Conservation (phyloP, 2,888 invertebrate genomes). For the Loripinus fragilis region DNA sequence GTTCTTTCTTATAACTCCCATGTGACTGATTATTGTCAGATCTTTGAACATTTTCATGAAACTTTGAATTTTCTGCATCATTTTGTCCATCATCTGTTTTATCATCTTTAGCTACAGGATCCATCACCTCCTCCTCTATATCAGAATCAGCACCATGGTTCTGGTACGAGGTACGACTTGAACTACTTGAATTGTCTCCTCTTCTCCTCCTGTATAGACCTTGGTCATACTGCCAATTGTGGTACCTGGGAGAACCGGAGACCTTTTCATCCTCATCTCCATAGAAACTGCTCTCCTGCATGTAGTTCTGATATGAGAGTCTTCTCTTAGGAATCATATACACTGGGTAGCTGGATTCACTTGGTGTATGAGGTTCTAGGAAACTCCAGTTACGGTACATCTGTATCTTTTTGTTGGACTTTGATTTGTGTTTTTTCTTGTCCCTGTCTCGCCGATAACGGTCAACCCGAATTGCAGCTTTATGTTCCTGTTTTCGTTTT, state of each 20-base stretch:
- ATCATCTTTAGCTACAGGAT: not conserved
- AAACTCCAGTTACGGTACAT: constrained; percentile 25
- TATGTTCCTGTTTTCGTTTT: not conserved
- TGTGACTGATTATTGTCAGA: not conserved
- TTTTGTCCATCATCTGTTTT: not conserved
- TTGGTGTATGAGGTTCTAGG: not conserved
- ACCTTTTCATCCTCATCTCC: constrained; percentile 15
- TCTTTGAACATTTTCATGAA: too few species aligned
- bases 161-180: constrained; percentile 6
- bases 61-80: not conserved
- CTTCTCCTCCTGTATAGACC: not conserved
- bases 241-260: not conserved
- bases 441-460: not conserved
- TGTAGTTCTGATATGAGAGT: constrained; percentile 40
- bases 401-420: constrained; percentile 48
- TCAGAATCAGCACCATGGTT: constrained; percentile 3
- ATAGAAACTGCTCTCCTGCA: constrained; percentile 43
- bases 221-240: constrained; percentile 1
- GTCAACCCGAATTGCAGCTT: not conserved
- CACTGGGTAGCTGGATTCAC: not conserved
- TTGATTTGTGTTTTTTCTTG: constrained; percentile 30
- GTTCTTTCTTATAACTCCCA: not conserved
- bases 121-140: constrained; percentile 1
- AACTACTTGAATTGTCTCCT: not conserved
- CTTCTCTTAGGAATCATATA: constrained; percentile 17